Base-by-base conservation (phyloP, 2,797 vertebrate genomes). In the Gouania willdenowi region DNA sequence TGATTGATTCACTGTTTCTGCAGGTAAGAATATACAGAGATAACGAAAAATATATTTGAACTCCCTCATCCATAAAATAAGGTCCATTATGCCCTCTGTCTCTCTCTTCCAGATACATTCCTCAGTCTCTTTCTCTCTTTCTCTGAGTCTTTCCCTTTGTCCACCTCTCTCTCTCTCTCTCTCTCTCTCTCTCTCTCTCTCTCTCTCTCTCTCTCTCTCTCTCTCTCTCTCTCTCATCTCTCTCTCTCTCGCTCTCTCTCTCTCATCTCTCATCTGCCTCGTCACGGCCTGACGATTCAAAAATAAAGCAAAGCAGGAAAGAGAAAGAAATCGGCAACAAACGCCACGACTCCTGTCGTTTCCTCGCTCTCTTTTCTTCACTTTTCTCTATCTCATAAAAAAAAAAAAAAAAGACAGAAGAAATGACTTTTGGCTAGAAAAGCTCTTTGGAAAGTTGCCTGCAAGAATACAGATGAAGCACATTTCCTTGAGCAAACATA, bases 21-120 rank as follows among this genome's bases (percentile, higher is more conserved):
- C 36, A 60, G 38, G 39, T 61, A 43, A 57, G 51, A 24, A 67
- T 72, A 79, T 66, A 72, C 69, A 54, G 62, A 83, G 83, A 86
- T 87, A 84, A 83, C 77, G 68, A 62, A 50, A 66, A 81, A 81
- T 81, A 84, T 81, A 87, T 86, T 84, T 56, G 63, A 78, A 73
- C 66, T 83, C 64, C 72, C 55, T 86, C 87, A 84, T 85, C 86
- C 87, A 88, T 82, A 88, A 88, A 86, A 88, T 86, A 87, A 83
- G 72, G 53, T 83, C 85, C 71, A 87, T 87, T 86, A 87, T 69
- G 30, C 58, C 55, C 64, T 66, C 49, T 77, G 50, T 76, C 64
- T 76, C 65, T 58, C 39, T 43, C 38, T 59, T 41, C 17, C 27
- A 4, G 23, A 41, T 45, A 34, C 59, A 63, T 74, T 64, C 46